phyloP scores from a whole-genome alignment of 2,797 vertebrate species.

The Sebastes cheni region DNA sequence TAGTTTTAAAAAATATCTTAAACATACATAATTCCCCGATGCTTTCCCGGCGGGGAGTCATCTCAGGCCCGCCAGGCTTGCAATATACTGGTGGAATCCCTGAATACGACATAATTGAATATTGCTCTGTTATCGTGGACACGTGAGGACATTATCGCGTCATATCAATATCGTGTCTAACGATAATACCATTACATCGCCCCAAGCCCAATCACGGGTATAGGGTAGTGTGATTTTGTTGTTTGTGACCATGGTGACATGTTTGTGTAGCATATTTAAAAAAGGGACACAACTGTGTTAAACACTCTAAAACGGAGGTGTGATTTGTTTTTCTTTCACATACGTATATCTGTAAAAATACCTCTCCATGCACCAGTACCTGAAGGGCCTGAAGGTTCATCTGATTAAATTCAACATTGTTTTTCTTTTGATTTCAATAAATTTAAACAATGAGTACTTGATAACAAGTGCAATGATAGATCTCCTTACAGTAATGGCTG shows the following conservation, averaged over 20 bases:
- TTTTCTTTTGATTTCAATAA: not conserved
- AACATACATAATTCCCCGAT: no score
- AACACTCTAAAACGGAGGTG: not conserved
- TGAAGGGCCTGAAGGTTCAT: not conserved
- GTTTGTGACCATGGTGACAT: not conserved
- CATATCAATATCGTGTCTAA: no score
- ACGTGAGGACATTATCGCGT: no score
- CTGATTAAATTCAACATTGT: not conserved
- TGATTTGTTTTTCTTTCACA: not conserved
- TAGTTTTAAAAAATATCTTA: no score
- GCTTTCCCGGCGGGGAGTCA: no score
- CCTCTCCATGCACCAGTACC: not conserved
- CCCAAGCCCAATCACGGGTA: no score
- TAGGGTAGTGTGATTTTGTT: not conserved
- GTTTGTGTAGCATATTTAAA: not conserved
- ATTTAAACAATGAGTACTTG: not conserved
- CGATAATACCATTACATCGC: no score
- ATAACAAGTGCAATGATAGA: not conserved
- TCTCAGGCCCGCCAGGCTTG: no score
- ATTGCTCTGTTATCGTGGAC: no score
- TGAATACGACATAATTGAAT: no score
- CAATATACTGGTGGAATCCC: no score
- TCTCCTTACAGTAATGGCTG: not conserved
- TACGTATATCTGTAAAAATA: not conserved
- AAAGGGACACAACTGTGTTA: not conserved